These are phyloP conservation scores for Ophion slaviceki DNA, from an alignment of 2,888 invertebrate genomes.

Conservation along the genomic window DNA sequence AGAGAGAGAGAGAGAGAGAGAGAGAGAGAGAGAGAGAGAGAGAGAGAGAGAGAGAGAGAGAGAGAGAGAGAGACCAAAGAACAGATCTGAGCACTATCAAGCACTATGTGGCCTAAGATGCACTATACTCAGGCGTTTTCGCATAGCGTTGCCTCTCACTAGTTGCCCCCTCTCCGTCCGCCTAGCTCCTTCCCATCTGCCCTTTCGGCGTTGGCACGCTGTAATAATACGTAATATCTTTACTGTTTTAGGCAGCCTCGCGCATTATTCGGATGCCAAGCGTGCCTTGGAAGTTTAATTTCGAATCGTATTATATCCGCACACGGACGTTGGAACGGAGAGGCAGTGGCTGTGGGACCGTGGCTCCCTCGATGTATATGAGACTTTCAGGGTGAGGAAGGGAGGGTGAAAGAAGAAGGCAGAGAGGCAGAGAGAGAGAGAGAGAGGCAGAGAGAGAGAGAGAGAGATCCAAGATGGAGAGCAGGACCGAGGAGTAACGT, in stretches of 20 bases:
- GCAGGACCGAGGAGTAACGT: constrained; percentile 17
- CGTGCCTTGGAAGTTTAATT: constrained; percentile 81
- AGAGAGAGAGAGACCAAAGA: constrained; percentile 7
- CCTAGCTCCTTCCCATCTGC: constrained; percentile 31
- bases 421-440: constrained; percentile 8
- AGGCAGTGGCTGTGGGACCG: constrained; percentile 42
- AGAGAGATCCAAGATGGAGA: constrained; percentile 10
- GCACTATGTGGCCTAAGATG: constrained; percentile 61
- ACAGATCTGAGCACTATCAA: constrained; percentile 50
- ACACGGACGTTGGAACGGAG: constrained; percentile 66
- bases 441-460: neutral
- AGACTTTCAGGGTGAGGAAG: constrained; percentile 35
- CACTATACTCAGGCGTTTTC: constrained; percentile 53
- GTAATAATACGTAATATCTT: constrained; percentile 82
- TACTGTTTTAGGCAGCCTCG: constrained; percentile 81
- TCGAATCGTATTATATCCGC: constrained; percentile 80
- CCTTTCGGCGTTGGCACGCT: constrained; percentile 74
- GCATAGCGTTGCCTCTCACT: constrained; percentile 58
- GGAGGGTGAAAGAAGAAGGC: constrained; percentile 30
- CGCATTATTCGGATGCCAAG: constrained; percentile 81
- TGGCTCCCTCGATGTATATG: constrained; percentile 42
- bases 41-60: neutral
- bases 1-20: neutral
- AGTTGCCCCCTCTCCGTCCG: constrained; percentile 20
- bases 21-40: neutral